A percentile compares a stretch with the other conserved stretches of the same genome.
Evolutionary conservation across 2,113 vertebrate genomes (phyloP).

Genomic region (Dipodomys merriami): DNA sequence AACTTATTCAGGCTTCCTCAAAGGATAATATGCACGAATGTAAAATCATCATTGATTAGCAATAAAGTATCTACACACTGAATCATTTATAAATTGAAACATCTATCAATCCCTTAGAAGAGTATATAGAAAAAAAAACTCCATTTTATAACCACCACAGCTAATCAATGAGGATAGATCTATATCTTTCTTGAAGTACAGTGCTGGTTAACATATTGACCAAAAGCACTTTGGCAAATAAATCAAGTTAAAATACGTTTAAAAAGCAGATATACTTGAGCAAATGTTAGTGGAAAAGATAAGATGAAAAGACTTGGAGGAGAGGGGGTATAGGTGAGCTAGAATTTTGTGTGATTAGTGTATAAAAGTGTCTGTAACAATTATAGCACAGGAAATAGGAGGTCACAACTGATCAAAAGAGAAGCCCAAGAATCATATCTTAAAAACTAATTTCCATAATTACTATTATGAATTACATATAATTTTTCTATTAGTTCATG

Average conservation of each 20-base stretch:
- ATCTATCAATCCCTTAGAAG: not conserved
- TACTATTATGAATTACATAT: no score
- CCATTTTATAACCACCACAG: not conserved
- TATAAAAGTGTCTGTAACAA: not conserved
- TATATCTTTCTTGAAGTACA: not conserved
- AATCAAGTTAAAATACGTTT: not conserved
- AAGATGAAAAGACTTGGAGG: not conserved
- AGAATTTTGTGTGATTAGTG: not conserved
- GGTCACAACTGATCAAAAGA: not conserved
- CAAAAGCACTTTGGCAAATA: conserved; percentile 16
- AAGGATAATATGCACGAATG: not conserved
- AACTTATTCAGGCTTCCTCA: not conserved
- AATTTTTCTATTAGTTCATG: no score
- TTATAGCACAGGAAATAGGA: no score
- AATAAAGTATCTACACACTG: not conserved
- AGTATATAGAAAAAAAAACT: not conserved
- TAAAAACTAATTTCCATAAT: not conserved
- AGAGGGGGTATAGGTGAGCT: not conserved
- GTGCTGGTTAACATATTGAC: not conserved
- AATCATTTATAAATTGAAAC: no score
- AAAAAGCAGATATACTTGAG: not conserved
- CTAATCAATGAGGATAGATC: not conserved
- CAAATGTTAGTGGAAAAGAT: not conserved
- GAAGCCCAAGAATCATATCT: not conserved
- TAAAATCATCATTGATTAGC: not conserved